Evolutionary conservation across 2,113 vertebrate species (phyloP).

Genomic region (Epinephelus fuscoguttatus): DNA sequence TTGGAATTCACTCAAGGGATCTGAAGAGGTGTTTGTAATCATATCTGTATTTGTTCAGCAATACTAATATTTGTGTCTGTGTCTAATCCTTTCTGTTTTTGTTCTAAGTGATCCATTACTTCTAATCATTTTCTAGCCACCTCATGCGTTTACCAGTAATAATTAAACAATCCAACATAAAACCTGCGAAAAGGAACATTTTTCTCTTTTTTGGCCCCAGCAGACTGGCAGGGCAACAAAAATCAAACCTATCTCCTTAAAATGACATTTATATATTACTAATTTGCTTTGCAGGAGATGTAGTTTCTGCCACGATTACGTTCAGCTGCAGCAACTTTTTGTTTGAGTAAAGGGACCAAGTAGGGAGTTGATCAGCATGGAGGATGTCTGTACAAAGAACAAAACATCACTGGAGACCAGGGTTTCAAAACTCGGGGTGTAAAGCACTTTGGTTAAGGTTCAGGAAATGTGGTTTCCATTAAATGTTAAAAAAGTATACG

Average conservation of each 20-base stretch:
- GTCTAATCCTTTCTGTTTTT: constrained; percentile 24
- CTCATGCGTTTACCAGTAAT: constrained; percentile 4
- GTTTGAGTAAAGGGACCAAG: background rate
- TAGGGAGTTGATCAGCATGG: background rate
- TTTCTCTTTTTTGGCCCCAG: background rate
- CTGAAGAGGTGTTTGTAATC: constrained; percentile 31
- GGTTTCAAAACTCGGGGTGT: too few relatives aligned
- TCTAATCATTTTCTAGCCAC: constrained; percentile 25
- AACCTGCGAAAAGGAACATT: background rate
- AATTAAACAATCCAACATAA: constrained; percentile 18
- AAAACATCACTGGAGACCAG: too few relatives aligned
- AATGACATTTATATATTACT: background rate
- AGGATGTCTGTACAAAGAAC: too few relatives aligned
- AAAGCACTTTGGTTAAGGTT: background rate
- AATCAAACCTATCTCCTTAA: constrained; percentile 5
- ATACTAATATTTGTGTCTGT: background rate
- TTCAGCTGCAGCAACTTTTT: background rate
- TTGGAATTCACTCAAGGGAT: constrained; percentile 10
- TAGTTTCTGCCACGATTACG: background rate
- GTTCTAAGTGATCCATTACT: constrained; percentile 11
- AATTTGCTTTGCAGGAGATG: background rate
- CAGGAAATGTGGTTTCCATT: background rate
- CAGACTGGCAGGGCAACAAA: background rate
- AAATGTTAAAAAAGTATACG: background rate
- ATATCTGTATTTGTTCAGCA: constrained; percentile 29